Evolutionary conservation across 2,888 invertebrate species (phyloP).

Genomic region (Eristalis tenax): DNA sequence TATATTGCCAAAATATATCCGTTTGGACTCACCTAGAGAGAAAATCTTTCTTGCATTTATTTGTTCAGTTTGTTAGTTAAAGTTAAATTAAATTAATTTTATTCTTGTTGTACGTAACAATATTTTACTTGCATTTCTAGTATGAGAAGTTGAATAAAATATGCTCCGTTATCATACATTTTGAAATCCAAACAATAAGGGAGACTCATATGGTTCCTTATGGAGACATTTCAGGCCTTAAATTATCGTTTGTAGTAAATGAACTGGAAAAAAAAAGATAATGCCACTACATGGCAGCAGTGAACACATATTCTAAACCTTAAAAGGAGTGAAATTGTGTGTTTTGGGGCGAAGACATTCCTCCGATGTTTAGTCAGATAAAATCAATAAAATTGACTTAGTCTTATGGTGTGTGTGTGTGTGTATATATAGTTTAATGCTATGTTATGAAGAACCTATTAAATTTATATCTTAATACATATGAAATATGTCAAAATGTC

Average conservation of each 20-base stretch:
- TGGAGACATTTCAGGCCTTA: conserved; percentile 33
- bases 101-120: too few relatives aligned
- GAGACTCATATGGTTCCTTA: conserved; percentile 22
- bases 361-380: not conserved
- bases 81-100: too few relatives aligned
- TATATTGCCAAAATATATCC: too few relatives aligned
- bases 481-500: too few relatives aligned
- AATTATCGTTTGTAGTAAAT: conserved; percentile 24
- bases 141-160: not conserved
- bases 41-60: too few relatives aligned
- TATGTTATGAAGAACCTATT: not conserved
- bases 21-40: too few relatives aligned
- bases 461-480: too few relatives aligned
- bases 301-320: not conserved
- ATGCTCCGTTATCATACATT: not conserved
- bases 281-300: not conserved
- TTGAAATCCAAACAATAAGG: not conserved
- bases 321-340: not conserved
- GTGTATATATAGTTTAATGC: not conserved
- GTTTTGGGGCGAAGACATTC: not conserved
- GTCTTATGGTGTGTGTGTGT: not conserved
- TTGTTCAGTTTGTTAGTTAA: too few relatives aligned
- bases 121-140: too few relatives aligned
- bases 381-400: conserved; percentile 25
- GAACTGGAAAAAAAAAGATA: conserved; percentile 54